These are phyloP conservation scores for Drosophila lini DNA, from an alignment of 1,140 invertebrate genomes.

Conservation along the genomic window DNA sequence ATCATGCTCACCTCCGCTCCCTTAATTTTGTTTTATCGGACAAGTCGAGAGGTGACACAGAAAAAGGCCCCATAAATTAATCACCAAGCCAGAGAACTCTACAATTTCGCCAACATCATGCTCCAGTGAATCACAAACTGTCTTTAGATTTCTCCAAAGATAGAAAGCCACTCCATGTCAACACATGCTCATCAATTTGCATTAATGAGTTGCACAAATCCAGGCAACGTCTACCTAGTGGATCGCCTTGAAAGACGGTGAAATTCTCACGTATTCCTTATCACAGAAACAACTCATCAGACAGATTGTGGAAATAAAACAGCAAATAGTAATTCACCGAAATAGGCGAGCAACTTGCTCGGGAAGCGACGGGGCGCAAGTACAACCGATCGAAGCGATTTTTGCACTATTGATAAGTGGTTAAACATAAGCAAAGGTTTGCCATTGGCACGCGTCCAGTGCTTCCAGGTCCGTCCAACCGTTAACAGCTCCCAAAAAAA, in stretches of 20 bases:
- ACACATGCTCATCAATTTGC: constrained; percentile 43
- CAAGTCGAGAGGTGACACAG: neutral
- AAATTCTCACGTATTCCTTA: constrained; percentile 71
- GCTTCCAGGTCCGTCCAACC: constrained; percentile 10
- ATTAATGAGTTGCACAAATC: constrained; percentile 29
- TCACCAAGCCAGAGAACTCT: neutral
- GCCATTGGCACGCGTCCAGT: constrained; percentile 33
- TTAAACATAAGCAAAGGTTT: constrained; percentile 30
- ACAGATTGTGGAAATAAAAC: constrained; percentile 32
- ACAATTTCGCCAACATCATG: neutral
- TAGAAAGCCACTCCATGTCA: constrained; percentile 31
- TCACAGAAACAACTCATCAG: constrained; percentile 38
- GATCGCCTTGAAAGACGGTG: constrained; percentile 21
- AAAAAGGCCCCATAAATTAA: neutral
- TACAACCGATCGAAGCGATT: constrained; percentile 17
- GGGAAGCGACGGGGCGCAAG: neutral
- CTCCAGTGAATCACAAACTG: constrained; percentile 8
- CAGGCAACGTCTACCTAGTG: constrained; percentile 4
- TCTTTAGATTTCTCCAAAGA: constrained; percentile 5
- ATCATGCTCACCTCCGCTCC: neutral
- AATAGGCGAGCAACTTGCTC: too few relatives aligned
- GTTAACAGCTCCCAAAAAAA: constrained; percentile 14
- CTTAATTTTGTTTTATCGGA: neutral
- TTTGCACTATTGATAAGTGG: constrained; percentile 30
- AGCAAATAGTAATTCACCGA: constrained; percentile 25